Conservation (phyloP, 1,140 invertebrate species). For the Bombus difficillimus region DNA sequence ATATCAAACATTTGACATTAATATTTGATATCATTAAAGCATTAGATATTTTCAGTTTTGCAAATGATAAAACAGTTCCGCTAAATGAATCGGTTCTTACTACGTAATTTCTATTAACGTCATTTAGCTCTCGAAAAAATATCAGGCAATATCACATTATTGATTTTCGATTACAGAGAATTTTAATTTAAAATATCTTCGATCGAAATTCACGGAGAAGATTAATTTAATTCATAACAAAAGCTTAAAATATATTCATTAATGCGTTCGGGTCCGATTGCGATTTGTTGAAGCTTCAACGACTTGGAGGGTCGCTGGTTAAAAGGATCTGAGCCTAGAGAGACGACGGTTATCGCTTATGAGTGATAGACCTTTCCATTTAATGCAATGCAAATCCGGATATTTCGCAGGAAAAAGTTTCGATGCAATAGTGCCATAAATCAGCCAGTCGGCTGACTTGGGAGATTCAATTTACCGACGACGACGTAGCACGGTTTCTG, state of each 20-base stretch:
- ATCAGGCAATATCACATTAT: not conserved
- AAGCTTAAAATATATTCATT: not conserved
- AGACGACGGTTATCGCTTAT: conserved; percentile 42
- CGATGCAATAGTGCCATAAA: conserved; percentile 61
- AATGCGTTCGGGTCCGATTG: not conserved
- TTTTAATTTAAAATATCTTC: not conserved
- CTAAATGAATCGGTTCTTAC: no score
- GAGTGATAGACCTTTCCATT: conserved; percentile 54
- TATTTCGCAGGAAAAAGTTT: conserved; percentile 62
- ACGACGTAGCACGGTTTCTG: conserved; percentile 54
- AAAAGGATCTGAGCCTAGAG: conserved; percentile 27
- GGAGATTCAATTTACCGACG: conserved; percentile 67
- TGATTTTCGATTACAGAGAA: not conserved
- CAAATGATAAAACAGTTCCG: no score
- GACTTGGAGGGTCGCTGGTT: conserved; percentile 10
- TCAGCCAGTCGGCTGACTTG: conserved; percentile 56
- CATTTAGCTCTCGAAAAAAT: not conserved
- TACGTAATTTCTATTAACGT: no score
- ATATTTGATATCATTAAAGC: not conserved
- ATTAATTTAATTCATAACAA: not conserved
- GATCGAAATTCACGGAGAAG: not conserved
- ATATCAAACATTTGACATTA: no score
- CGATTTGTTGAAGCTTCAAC: not conserved
- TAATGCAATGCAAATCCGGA: conserved; percentile 64
- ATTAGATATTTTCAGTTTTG: no score